Base-by-base conservation (phyloP, 2,797 vertebrate species). In the Sebastes minor region DNA sequence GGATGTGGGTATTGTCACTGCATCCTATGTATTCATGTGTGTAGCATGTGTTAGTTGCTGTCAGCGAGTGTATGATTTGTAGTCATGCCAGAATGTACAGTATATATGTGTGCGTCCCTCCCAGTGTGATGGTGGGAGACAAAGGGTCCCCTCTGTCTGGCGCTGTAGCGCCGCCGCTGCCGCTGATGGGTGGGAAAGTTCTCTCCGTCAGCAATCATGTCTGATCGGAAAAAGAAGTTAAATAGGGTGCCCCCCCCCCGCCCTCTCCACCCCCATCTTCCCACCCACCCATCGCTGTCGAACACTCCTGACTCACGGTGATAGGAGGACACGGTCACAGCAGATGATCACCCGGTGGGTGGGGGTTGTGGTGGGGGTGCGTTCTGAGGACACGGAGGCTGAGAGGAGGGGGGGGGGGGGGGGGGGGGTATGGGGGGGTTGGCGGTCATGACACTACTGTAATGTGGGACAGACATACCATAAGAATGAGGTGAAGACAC, bases 81-180 rank as follows among this genome's bases (percentile, higher is more conserved):
- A 67, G 71, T 53, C 62, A 59, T 72, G 80, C 65, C 73, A 79
- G 23, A 49, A 81, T 74, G 82, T 90, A 91, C 78, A 90, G 85
- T 89, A 81, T 85, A 75, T 77, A 63, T 81, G 72, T 88, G 80
- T 74, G 80, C 72, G 78, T 91, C 86, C 78, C 86, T 91, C 86
- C 88, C 85, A 81, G 85, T 81, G 80, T 86, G 84, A 76, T 80
- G 79, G 85, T 91, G 89, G 88, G 91, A 94, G 92, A 95, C 94
- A 95, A 95, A 94, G 92, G 90, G 87, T 92, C 91, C 84, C 89
- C 90, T 92, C 89, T 89, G 94, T 94, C 93, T 95, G 92, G 81
- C 81, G 74, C 88, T 72, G 81, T 84, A 82, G 81, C 90, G 56
- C 59, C 13, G 55, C 77, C 79, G 73, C 57, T 60, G 69, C 66